Evolutionary conservation across 2,113 vertebrate genomes (phyloP).

Genomic region (rat (Rattus norvegicus)): DNA sequence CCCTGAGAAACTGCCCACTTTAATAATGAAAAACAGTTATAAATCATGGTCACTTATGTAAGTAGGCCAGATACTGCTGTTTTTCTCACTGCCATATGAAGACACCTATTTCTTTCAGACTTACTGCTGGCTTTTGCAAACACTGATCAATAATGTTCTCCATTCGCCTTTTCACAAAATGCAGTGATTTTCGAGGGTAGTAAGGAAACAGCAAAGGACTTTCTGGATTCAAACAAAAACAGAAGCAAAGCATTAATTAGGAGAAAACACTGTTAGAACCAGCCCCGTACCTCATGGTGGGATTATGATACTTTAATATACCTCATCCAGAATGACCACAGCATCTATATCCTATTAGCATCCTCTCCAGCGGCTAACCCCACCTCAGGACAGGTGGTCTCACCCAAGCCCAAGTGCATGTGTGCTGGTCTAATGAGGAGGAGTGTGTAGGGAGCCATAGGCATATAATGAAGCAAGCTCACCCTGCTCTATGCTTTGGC

Average conservation of each 20-base stretch:
- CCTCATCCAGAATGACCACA: neutral
- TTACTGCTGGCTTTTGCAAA: constrained; percentile 96
- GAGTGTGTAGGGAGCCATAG: neutral
- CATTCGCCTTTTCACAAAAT: constrained; percentile 98
- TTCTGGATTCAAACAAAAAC: constrained; percentile 86
- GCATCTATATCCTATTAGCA: too few relatives aligned
- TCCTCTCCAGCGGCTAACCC: neutral
- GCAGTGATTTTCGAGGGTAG: constrained; percentile 96
- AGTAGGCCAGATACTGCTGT: neutral
- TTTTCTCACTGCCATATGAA: neutral
- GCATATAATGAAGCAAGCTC: neutral
- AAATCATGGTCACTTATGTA: neutral
- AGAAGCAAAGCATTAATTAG: constrained; percentile 25
- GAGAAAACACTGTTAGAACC: neutral
- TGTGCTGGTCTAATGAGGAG: neutral
- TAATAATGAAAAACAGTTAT: neutral
- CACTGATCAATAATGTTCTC: constrained; percentile 94
- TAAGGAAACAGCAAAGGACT: constrained; percentile 97
- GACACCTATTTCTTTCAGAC: constrained; percentile 75
- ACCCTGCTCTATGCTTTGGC: neutral
- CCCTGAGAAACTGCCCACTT: neutral
- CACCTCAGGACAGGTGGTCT: neutral
- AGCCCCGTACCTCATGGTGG: neutral
- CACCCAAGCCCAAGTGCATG: neutral
- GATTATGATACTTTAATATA: neutral